These are phyloP conservation scores for Eutrigla gurnardus DNA, from an alignment of 2,797 vertebrate genomes.

Conservation along the genomic window DNA sequence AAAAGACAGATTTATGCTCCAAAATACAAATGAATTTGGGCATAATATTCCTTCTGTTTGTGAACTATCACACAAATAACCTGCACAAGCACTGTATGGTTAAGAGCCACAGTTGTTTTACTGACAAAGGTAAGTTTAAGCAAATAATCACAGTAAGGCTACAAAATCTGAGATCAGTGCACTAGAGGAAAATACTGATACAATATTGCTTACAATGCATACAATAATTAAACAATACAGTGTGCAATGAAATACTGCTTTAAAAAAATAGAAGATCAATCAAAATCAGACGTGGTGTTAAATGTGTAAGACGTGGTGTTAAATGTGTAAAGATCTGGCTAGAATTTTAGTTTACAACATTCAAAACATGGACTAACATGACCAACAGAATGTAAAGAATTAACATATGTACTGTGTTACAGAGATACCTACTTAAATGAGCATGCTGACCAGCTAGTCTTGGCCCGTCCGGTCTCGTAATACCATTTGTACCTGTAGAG, in stretches of 20 bases:
- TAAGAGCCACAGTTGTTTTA: slow-evolving; percentile 15
- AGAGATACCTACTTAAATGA: not conserved
- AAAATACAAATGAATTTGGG: not conserved
- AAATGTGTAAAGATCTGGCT: not conserved
- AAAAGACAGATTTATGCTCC: not conserved
- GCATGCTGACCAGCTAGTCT: not conserved
- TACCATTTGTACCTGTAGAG: not conserved
- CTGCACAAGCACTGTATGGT: not conserved
- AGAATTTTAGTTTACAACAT: not conserved
- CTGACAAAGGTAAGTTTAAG: not conserved
- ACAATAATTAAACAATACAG: not conserved
- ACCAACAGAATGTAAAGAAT: too few species aligned
- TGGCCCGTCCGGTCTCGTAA: not conserved
- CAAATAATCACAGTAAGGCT: not conserved
- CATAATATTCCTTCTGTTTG: slow-evolving; percentile 20
- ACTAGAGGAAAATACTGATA: not conserved
- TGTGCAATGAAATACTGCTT: not conserved
- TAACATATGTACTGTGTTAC: not conserved
- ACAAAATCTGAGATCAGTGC: not conserved
- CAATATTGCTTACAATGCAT: not conserved
- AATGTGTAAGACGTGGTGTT: not conserved
- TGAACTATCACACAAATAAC: slow-evolving; percentile 42
- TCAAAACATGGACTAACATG: not conserved
- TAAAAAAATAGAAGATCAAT: not conserved
- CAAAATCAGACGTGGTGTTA: not conserved